Percentiles rank a stretch among this genome's conserved stretches.
phyloP scores from a whole-genome alignment of 2,888 invertebrate species.

The Timandra comae region DNA sequence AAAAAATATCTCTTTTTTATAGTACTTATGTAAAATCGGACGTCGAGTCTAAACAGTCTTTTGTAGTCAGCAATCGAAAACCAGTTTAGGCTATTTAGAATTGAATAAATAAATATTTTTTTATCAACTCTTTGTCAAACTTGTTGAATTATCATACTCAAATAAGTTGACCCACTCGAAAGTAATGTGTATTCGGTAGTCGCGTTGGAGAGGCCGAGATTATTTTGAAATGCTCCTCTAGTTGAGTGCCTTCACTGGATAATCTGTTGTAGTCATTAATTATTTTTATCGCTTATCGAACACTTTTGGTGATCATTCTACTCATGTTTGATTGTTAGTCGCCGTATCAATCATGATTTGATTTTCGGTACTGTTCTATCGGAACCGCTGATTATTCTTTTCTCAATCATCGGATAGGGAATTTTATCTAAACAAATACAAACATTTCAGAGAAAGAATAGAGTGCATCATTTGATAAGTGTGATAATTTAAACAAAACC shows the following conservation, averaged over 20 bases:
- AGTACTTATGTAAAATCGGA: too few relatives aligned
- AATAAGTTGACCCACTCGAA: slow-evolving; percentile 70
- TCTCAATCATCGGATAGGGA: too few relatives aligned
- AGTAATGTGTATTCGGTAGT: slow-evolving; percentile 64
- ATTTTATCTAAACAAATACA: slow-evolving; percentile 9
- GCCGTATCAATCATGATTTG: slow-evolving; percentile 29
- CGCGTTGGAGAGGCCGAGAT: slow-evolving; percentile 66
- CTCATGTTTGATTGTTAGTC: slow-evolving; percentile 51
- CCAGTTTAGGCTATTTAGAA: slow-evolving; percentile 3
- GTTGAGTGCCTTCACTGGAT: slow-evolving; percentile 65
- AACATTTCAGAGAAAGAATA: too few relatives aligned
- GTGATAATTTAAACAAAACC: too few relatives aligned
- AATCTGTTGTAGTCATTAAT: slow-evolving; percentile 74
- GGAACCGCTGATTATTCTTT: too few relatives aligned
- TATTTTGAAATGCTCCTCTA: slow-evolving; percentile 74
- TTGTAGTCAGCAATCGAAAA: too few relatives aligned
- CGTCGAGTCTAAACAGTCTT: too few relatives aligned
- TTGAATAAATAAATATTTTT: slow-evolving; percentile 8
- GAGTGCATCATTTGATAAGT: too few relatives aligned
- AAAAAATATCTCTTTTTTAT: too few relatives aligned
- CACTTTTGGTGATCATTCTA: slow-evolving; percentile 62
- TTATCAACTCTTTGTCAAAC: slow-evolving; percentile 26
- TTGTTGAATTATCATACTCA: slow-evolving; percentile 53
- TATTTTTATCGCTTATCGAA: slow-evolving; percentile 75
- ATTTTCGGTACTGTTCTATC: too few relatives aligned